Evolutionary conservation across 2,797 vertebrate genomes (phyloP), one percentile per base, ranked within the genome.

Genomic region (Acanthurus tractus): DNA sequence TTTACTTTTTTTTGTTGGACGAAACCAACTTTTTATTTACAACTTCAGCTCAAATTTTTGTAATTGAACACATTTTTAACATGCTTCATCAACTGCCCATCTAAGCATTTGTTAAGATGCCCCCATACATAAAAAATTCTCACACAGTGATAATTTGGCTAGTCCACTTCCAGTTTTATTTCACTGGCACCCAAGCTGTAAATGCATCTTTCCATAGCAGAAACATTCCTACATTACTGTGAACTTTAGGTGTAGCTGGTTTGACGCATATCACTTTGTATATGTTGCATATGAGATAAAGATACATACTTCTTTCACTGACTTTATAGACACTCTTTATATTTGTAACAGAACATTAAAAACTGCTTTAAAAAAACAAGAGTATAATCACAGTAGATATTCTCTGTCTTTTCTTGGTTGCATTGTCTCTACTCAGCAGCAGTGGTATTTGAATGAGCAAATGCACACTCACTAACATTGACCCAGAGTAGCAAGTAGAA

Each of bases 71-170:
- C 20, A 59, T 8, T 74, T 65, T 49, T 10, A 57, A 54, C 22
- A 58, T 8, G 53, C 45, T 11, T 72, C n/a, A 63, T 52, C 45
- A 63, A 13, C 11, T 12, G 45, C 17, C n/a, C 1, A 2, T 17
- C 0, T 23, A 25, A 20, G 20, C 25, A 14, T 63, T 49, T 65
- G 3, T 38, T 25, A 52, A 13, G 17, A 70, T 13, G n/a, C 48
- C 17, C 5, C 25, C 65, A 38, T 57, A 23, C 25, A 45, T 8
- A 8, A 48, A 83, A 36, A 68, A 71, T 67, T 34, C 58, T 71
- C 65, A 73, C 79, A 86, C 50, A 54, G 70, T 84, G 80, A 80
- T 74, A 45, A 81, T 88, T 88, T 80, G 72, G 65, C 72, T 74
- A 25, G 48, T 78, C 69, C 23, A 69, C 62, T 72, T 81, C 57